Percentiles rank a stretch among this genome's conserved stretches.
These are phyloP conservation scores for Bombylius major DNA, from an alignment of 2,888 invertebrate genomes.

Conservation along the genomic window DNA sequence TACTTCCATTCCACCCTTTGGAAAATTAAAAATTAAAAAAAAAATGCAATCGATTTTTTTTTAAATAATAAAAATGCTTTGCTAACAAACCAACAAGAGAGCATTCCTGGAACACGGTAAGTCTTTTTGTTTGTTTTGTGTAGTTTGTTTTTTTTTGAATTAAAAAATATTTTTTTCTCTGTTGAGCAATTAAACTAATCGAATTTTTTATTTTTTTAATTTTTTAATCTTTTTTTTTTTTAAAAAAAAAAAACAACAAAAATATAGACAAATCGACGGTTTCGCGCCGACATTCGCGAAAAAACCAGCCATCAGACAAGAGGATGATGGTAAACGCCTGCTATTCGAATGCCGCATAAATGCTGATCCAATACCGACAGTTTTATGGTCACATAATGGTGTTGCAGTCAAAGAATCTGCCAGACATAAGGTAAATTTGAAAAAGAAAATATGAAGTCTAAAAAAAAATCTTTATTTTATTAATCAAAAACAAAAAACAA, in stretches of 20 bases:
- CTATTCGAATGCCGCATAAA: constrained; percentile 90
- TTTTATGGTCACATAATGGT: constrained; percentile 84
- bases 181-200: neutral
- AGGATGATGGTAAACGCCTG: constrained; percentile 87
- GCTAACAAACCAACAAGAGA: neutral
- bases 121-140: too few relatives aligned
- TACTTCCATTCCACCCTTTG: too few relatives aligned
- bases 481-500: too few relatives aligned
- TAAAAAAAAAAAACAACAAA: too few relatives aligned
- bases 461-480: neutral
- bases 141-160: too few relatives aligned
- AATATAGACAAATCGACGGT: constrained; percentile 85
- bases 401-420: constrained; percentile 64
- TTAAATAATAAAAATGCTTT: neutral
- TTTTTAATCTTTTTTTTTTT: neutral
- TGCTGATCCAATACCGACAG: constrained; percentile 80
- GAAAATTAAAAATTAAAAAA: too few relatives aligned
- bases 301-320: constrained; percentile 94
- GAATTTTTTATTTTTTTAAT: neutral
- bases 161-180: neutral
- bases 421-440: constrained; percentile 64
- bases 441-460: neutral
- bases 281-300: constrained; percentile 96
- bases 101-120: neutral
- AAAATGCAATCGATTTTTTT: too few relatives aligned